Evolutionary conservation across 2,797 vertebrate genomes (phyloP), one percentile per base, ranked within the genome.

Genomic region (Bryconaethiops microstoma): DNA sequence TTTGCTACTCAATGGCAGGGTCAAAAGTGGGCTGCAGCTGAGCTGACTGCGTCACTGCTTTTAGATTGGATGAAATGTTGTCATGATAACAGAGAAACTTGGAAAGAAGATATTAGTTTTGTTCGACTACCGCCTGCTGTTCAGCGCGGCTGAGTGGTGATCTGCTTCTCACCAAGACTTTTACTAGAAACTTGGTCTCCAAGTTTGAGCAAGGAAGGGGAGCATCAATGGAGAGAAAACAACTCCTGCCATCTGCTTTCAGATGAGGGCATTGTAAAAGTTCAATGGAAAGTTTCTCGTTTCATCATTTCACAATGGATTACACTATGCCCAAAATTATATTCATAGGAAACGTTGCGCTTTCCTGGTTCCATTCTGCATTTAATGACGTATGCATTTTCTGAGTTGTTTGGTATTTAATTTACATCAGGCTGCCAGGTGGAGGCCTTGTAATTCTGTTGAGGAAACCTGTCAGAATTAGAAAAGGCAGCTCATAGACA

Each of bases 381-480:
- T 73, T 57, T 19, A n/a, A 59, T 57, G 39, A n/a, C 19, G n/a
- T 14, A 14, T 70, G 45, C 71, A 74, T n/a, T 40, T 40, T 74
- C 54, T 54, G 13, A 19, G 19, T 40, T 59, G 55, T 73, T 71
- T 52, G 19, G 14, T 71, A 29, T 52, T 29, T 25, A 54, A 35
- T 57, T 73, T 52, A 9, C 17, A 57, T 73, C 13, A n/a, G 8
- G 19, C 7, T 57, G 35, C 40, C 69, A 72, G 50, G 69, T 54
- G 16, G 68, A 70, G 45, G 68, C 70, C 29, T 54, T 48, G 67
- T 69, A 48, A 45, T 23, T 71, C 45, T 71, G 48, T 54, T 72
- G 50, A 72, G 29, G 16, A 45, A 25, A 5, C 25, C 17, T 57
- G 52, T 57, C 71, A 57, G 52, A n/a, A 29, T 10, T 40, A 29